Conservation (phyloP, 2,888 invertebrate genomes). For the Ashinkailepas kermadecensis region DNA sequence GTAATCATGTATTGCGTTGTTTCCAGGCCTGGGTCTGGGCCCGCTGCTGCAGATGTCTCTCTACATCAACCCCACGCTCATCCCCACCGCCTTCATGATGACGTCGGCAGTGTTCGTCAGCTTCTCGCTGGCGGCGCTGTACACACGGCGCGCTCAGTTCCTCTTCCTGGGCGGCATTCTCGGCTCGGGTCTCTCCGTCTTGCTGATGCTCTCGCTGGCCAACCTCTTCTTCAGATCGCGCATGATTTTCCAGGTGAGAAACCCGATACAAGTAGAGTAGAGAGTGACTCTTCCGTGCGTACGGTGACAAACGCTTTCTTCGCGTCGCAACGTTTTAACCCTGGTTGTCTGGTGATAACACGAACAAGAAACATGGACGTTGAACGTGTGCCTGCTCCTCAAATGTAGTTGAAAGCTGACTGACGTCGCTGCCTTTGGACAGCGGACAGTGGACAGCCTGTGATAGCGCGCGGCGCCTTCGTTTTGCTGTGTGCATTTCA, state of each 20-base stretch:
- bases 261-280: no score
- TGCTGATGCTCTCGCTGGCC: slow-evolving; percentile 67
- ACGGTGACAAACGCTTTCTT: no score
- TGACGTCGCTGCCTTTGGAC: no score
- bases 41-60: slow-evolving; percentile 75
- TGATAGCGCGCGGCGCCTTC: no score
- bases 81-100: slow-evolving; percentile 75
- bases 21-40: slow-evolving; percentile 74
- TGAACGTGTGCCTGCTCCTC: no score
- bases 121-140: slow-evolving; percentile 78
- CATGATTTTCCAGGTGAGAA: slow-evolving; percentile 62
- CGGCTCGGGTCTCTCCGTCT: slow-evolving; percentile 68
- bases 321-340: no score
- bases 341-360: no score
- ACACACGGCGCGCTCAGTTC: slow-evolving; percentile 79
- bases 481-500: no score
- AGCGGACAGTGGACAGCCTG: no score
- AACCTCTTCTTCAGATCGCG: slow-evolving; percentile 81
- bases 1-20: background rate
- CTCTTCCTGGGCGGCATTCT: slow-evolving; percentile 83
- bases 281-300: no score
- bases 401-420: no score
- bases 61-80: slow-evolving; percentile 73
- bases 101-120: slow-evolving; percentile 84
- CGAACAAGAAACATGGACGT: no score